phyloP scores from a whole-genome alignment of 2,888 invertebrate genomes.

The Eristalis arbustorum region DNA sequence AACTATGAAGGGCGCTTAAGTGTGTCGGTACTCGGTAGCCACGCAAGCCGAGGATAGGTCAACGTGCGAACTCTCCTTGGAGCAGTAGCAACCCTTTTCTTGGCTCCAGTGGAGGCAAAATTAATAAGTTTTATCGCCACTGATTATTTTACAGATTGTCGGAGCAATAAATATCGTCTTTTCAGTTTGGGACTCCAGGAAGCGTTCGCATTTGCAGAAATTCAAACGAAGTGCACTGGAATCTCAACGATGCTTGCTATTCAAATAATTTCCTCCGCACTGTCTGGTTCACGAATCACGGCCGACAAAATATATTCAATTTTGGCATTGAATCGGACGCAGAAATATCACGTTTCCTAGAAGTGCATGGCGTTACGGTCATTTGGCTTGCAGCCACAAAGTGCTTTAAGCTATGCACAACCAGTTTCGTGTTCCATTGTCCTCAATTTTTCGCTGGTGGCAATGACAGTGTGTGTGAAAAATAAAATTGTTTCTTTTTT shows the following conservation, averaged over 20 bases:
- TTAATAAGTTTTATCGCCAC: too few relatives aligned
- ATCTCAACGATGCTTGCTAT: neutral
- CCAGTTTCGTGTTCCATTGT: conserved; percentile 42
- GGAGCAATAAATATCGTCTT: too few relatives aligned
- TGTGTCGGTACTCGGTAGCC: neutral
- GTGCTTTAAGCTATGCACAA: conserved; percentile 46
- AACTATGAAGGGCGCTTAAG: neutral
- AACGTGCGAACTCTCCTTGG: neutral
- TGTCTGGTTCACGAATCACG: neutral
- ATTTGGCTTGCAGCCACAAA: conserved; percentile 51
- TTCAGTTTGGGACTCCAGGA: too few relatives aligned
- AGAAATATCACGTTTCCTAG: neutral
- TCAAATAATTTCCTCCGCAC: neutral
- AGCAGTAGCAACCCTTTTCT: neutral
- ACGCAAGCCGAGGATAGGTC: neutral
- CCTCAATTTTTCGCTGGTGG: conserved; percentile 35
- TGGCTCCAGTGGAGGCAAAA: too few relatives aligned
- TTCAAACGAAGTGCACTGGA: neutral
- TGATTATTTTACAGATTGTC: too few relatives aligned
- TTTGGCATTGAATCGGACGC: conserved; percentile 28
- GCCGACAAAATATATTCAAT: conserved; percentile 22
- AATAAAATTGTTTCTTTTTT: neutral
- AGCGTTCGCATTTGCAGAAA: neutral
- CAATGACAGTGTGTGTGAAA: conserved; percentile 22
- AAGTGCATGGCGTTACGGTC: conserved; percentile 26